Conservation (phyloP, 1,140 invertebrate genomes). For the Tyrophagus putrescentiae region DNA sequence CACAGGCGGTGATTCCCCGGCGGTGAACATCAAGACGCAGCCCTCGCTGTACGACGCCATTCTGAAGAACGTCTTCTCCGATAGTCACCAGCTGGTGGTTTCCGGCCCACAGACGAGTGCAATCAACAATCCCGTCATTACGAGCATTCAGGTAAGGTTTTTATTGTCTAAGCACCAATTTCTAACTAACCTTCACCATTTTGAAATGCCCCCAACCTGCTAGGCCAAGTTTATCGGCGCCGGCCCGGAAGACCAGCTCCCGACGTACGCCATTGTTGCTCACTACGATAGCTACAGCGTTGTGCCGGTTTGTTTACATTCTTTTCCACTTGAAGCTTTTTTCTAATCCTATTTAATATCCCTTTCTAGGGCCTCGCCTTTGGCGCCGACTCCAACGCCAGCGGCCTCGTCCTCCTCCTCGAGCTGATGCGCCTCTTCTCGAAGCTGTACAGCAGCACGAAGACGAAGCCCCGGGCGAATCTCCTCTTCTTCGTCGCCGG, state of each 20-base stretch:
- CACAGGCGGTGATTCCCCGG: constrained; percentile 39
- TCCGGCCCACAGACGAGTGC: constrained; percentile 49
- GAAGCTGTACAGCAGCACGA: constrained; percentile 62
- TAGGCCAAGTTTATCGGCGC: constrained; percentile 70
- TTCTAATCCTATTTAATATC: constrained; percentile 7
- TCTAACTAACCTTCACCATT: neutral
- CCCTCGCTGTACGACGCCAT: constrained; percentile 4
- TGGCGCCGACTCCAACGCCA: constrained; percentile 83
- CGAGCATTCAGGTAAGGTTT: constrained; percentile 44
- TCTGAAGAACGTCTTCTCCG: constrained; percentile 54
- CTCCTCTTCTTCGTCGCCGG: constrained; percentile 79
- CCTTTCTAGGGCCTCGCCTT: constrained; percentile 53
- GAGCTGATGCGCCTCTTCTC: constrained; percentile 80
- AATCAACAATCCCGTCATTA: constrained; percentile 60
- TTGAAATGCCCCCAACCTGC: constrained; percentile 32
- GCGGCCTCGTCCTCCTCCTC: constrained; percentile 71
- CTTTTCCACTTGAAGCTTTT: constrained; percentile 15
- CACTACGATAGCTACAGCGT: constrained; percentile 81
- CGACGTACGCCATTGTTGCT: constrained; percentile 73
- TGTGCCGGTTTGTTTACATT: constrained; percentile 54
- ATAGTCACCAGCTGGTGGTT: constrained; percentile 74
- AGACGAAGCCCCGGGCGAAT: constrained; percentile 67
- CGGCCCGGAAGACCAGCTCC: constrained; percentile 58
- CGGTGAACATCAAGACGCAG: neutral
- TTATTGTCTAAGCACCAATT: neutral